phyloP scores from a whole-genome alignment of 92 coral and sea anemone species.

The Scolanthus callimorphus region DNA sequence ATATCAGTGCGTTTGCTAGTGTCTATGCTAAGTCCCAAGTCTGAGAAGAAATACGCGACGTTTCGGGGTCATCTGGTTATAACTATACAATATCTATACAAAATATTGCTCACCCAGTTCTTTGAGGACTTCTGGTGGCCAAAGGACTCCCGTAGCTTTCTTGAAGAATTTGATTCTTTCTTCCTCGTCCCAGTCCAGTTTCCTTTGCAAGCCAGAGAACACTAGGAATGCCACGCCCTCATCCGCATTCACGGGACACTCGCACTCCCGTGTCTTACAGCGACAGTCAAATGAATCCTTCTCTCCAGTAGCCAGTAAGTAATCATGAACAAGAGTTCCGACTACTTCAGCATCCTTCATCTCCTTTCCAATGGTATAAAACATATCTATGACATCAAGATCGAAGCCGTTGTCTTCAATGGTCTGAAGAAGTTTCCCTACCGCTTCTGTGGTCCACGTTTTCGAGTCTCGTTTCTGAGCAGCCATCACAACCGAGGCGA shows the following conservation, averaged over 20 bases:
- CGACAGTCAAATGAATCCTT: conserved; percentile 82
- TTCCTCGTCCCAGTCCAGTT: conserved; percentile 81
- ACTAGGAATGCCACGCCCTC: conserved; percentile 94
- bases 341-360: conserved; percentile 62
- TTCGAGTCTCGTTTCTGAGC: conserved; percentile 61
- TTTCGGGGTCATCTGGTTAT: too few relatives aligned
- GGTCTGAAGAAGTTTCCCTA: conserved; percentile 65
- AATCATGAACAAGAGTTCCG: conserved; percentile 77
- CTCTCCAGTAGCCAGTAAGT: conserved; percentile 75
- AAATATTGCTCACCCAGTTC: conserved; percentile 68
- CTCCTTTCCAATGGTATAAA: conserved; percentile 77
- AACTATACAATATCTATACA: too few relatives aligned
- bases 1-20: too few relatives aligned
- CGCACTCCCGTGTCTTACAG: conserved; percentile 87
- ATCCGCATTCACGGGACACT: conserved; percentile 84
- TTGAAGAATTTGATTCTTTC: conserved; percentile 80
- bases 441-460: conserved; percentile 66
- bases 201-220: conserved; percentile 83
- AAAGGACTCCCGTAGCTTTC: conserved; percentile 70
- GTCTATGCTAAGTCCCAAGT: too few relatives aligned
- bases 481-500: conserved; percentile 55
- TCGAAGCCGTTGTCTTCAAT: conserved; percentile 82
- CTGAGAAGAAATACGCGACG: too few relatives aligned
- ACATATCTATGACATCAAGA: conserved; percentile 83
- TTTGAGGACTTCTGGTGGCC: conserved; percentile 61